phyloP scores from a whole-genome alignment of 35 echinoderm and acorn worm genomes.

The Lytechinus variegatus region DNA sequence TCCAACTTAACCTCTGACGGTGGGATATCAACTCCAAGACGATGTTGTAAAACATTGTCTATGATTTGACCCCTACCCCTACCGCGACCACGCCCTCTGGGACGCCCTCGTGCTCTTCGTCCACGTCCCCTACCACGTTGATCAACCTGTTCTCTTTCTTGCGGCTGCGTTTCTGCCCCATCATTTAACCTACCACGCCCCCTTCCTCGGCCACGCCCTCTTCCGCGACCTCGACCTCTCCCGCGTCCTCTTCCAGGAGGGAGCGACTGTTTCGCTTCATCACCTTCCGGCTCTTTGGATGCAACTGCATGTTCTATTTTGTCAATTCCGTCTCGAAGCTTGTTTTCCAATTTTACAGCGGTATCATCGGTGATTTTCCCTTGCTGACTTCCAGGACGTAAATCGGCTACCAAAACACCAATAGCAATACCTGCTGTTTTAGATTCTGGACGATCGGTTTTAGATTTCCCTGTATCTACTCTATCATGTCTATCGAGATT shows the following conservation, averaged over 20 bases:
- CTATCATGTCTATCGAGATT: neutral
- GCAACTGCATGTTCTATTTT: neutral
- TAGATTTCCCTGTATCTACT: neutral
- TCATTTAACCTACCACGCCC: neutral
- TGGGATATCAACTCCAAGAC: neutral
- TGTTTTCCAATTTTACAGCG: neutral
- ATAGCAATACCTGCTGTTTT: neutral
- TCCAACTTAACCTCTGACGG: neutral
- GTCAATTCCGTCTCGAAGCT: neutral
- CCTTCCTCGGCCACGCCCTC: too few relatives aligned
- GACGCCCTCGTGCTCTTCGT: neutral
- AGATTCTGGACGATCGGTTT: neutral
- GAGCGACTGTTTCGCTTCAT: neutral
- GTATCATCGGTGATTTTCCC: neutral
- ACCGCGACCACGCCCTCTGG: neutral
- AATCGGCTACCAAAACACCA: neutral
- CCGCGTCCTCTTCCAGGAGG: neutral
- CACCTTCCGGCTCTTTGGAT: neutral
- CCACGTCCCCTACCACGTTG: neutral
- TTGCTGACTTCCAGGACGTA: neutral
- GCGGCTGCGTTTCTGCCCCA: neutral
- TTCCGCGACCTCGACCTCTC: too few relatives aligned
- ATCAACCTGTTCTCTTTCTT: neutral
- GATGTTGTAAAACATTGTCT: neutral
- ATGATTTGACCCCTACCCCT: neutral